Evolutionary conservation across 2,797 vertebrate genomes (phyloP), one percentile per base, ranked within the genome.

Genomic region (Rhynchonycteris naso): DNA sequence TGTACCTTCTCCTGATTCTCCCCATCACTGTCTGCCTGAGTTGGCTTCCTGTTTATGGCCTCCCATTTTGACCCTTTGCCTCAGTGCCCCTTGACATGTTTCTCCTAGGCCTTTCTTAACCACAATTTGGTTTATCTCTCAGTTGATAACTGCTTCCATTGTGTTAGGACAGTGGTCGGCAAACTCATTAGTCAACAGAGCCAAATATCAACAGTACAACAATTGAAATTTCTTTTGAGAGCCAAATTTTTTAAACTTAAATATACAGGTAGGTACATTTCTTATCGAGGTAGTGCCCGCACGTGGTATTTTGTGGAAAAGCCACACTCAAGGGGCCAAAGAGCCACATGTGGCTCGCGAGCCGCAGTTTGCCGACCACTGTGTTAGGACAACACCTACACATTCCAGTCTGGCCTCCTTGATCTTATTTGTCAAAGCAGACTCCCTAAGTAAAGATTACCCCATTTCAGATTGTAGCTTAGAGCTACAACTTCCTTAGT

Each of bases 361-460:
- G n/a, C n/a, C n/a, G n/a, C n/a, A n/a, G n/a, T n/a, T n/a, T n/a
- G n/a, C n/a, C n/a, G n/a, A n/a, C 59, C 50, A 1, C 10, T 78
- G 22, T 21, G 85, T 84, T 59, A 93, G 56, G 16, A 78, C 15
- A 63, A 68, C 0, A 47, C 35, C 0, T 56, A 13, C 15, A 18
- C 4, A 15, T 3, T 63, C 47, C n/a, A 61, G 38, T 63, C 21
- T 38, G 43, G 87, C 24, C 15, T 79, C 22, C 4, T 7, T 28
- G 65, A 47, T n/a, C 43, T 74, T 71, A 35, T 63, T 80, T 95
- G 61, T 88, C 66, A 92, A 82, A 92, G 35, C 56, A 78, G 16
- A 68, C 14, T 33, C 38, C 59, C 54, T 28, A 72, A 76, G 5
- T 15, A 69, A 66, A 19, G 12, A 84, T 58, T 21, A 56, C 5